These are phyloP conservation scores for Drosophila percnosoma DNA, from an alignment of 2,888 invertebrate species.

Conservation along the genomic window DNA sequence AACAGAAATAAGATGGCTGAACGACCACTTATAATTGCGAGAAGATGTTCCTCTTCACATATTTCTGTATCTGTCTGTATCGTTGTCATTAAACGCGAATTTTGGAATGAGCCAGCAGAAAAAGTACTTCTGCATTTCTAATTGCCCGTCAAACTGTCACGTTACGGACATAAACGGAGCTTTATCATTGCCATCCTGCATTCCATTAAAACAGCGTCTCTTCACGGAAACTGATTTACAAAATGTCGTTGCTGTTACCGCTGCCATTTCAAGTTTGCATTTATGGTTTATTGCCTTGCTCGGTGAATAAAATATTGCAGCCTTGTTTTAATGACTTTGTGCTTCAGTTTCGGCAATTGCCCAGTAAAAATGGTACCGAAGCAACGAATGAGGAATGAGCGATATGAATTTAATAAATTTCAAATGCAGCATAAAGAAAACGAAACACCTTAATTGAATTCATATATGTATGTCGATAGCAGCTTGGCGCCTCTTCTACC, in stretches of 20 bases:
- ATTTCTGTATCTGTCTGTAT: background rate
- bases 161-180: conserved; percentile 7
- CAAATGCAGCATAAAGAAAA: conserved; percentile 8
- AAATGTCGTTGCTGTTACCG: background rate
- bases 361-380: conserved; percentile 21
- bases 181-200: background rate
- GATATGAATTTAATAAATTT: conserved; percentile 29
- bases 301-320: conserved; percentile 44
- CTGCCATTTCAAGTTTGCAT: conserved; percentile 39
- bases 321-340: conserved; percentile 1
- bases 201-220: background rate
- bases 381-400: conserved; percentile 4
- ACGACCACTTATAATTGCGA: conserved; percentile 14
- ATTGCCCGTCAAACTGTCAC: conserved; percentile 50
- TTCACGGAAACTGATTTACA: conserved; percentile 8
- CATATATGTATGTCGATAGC: conserved; percentile 6
- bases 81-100: conserved; percentile 6
- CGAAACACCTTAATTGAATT: conserved; percentile 31
- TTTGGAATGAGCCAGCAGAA: conserved; percentile 37
- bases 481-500: conserved; percentile 3
- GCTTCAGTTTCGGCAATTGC: conserved; percentile 20
- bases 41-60: background rate
- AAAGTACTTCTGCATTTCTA: conserved; percentile 44
- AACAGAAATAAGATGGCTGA: background rate
- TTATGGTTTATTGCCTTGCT: conserved; percentile 43